Percentiles rank a stretch among this genome's conserved stretches.
phyloP scores from a whole-genome alignment of 2,113 vertebrate species.

The Tetrax tetrax region DNA sequence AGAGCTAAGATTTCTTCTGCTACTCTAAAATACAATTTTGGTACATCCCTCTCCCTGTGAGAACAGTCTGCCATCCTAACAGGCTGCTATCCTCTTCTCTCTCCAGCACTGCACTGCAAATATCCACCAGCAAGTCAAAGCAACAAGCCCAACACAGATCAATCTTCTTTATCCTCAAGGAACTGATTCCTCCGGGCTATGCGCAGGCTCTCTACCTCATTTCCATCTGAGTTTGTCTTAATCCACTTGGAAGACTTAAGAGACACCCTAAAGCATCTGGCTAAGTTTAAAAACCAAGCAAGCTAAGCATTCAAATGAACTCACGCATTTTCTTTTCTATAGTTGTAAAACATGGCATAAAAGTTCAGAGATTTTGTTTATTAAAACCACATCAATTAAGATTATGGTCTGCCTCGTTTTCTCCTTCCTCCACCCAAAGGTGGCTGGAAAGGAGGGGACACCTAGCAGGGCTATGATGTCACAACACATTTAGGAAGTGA shows the following conservation, averaged over 20 bases:
- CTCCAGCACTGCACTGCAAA: background rate
- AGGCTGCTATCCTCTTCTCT: background rate
- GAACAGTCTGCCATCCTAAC: rapidly evolving
- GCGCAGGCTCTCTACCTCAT: background rate
- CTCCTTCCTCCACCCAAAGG: background rate
- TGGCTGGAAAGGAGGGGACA: background rate
- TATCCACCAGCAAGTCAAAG: background rate
- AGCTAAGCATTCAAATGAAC: background rate
- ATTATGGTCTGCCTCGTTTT: background rate
- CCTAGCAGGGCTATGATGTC: background rate
- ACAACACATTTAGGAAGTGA: background rate
- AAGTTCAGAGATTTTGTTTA: background rate
- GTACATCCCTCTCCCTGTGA: background rate
- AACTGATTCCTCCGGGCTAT: background rate
- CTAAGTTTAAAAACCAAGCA: background rate
- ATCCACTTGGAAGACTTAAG: constrained; percentile 22
- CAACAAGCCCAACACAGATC: background rate
- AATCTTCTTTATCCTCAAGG: background rate
- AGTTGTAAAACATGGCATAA: background rate
- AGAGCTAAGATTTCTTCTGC: background rate
- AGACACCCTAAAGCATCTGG: background rate
- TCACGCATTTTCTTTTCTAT: background rate
- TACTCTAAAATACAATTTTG: rapidly evolving
- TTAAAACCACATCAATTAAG: background rate
- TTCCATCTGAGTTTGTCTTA: background rate